Evolutionary conservation across 2,113 vertebrate genomes (phyloP), one percentile per base, ranked within the genome.

Genomic region (Tupaia chinensis): DNA sequence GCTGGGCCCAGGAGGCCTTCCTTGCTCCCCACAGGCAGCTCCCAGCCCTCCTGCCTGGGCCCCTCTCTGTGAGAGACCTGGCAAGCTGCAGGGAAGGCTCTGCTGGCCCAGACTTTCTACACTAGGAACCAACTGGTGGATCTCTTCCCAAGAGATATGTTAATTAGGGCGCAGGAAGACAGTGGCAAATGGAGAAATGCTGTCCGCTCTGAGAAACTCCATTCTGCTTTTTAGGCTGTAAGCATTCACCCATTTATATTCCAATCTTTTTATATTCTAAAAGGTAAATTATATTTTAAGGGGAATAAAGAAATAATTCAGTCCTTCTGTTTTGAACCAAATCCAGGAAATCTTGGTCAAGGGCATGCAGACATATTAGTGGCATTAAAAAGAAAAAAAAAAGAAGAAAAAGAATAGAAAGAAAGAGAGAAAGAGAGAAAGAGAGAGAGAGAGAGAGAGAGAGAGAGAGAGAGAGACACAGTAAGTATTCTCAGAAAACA

Each of bases 301-400:
- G 29, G 68, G 16, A 60, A 54, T 60, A 60, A 58, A 95, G 79
- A 70, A 73, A 27, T 89, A 60, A 70, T 95, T 86, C 58, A 85
- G 63, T 56, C 81, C 74, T 34, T 94, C 60, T 79, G 79, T 56
- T 94, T 87, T 79, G 34, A 91, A 90, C 44, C n/a, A 56, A 56
- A 69, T 95, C 69, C 73, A 94, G 29, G 76, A 91, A 81, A 65
- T 94, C 58, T 81, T 95, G 77, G 80, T 89, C 80, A 97, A 87
- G 72, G 76, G 25, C 73, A 56, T 83, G 78, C 77, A 84, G 44
- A 94, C 6, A 65, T 44, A 89, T 63, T 44, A 65, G 54, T 29
- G 56, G 53, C 32, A 76, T 83, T 63, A 76, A 44, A n/a, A 79
- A 63, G 11, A 20, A 32, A 23, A 65, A 16, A 65, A 65, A 66